Evolutionary conservation across 2,888 invertebrate species (phyloP).

Genomic region (Diaphora mendica): DNA sequence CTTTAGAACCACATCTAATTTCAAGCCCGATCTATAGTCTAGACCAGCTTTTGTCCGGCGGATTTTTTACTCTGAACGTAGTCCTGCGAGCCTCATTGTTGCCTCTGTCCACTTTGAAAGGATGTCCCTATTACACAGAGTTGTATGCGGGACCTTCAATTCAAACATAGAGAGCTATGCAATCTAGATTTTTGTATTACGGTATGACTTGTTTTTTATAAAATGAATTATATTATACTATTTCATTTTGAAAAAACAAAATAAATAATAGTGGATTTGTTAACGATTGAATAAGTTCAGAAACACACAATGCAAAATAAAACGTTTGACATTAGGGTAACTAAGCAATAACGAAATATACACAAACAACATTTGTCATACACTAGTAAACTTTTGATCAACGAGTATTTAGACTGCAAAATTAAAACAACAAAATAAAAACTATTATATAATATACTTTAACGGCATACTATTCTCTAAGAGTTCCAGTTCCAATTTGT

Average conservation of each 20-base stretch:
- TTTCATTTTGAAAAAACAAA: no score
- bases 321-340: no score
- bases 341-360: background rate
- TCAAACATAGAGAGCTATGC: conserved; percentile 34
- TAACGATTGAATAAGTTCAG: background rate
- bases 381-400: background rate
- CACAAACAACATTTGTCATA: background rate
- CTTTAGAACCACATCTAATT: conserved; percentile 61
- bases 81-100: conserved; percentile 73
- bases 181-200: conserved; percentile 24
- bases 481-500: background rate
- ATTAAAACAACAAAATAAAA: background rate
- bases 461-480: no score
- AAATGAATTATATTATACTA: background rate
- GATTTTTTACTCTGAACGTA: conserved; percentile 70
- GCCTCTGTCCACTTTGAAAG: conserved; percentile 61
- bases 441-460: background rate
- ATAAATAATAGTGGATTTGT: no score
- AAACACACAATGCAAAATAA: no score
- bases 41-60: conserved; percentile 65
- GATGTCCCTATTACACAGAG: conserved; percentile 50
- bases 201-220: conserved; percentile 5
- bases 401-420: background rate
- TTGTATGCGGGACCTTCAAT: conserved; percentile 44
- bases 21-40: conserved; percentile 63